A percentile compares a stretch with the other conserved stretches of the same genome.
These are phyloP conservation scores for Sparidentex hasta DNA, from an alignment of 2,797 vertebrate genomes.

Conservation along the genomic window DNA sequence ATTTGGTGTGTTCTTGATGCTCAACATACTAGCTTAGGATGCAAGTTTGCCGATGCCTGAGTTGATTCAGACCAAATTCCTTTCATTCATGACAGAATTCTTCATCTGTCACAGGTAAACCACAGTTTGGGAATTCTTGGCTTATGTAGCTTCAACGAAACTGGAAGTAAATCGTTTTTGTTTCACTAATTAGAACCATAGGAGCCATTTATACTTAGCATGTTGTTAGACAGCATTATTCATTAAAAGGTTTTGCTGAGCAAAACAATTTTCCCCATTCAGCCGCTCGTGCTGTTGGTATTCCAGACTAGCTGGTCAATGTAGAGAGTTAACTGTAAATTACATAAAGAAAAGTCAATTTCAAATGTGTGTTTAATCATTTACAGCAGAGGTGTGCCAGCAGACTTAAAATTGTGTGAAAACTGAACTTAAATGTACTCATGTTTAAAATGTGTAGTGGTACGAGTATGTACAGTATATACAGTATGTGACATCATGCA, in stretches of 20 bases:
- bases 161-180: background rate
- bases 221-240: background rate
- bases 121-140: background rate
- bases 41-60: background rate
- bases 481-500: background rate
- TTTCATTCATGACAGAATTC: background rate
- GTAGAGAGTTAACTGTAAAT: background rate
- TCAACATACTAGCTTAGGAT: background rate
- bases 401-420: slow-evolving; percentile 6
- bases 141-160: background rate
- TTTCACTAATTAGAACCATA: background rate
- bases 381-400: background rate
- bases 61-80: background rate
- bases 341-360: background rate
- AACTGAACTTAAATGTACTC: slow-evolving; percentile 8
- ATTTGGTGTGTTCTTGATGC: background rate
- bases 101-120: background rate
- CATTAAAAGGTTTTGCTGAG: background rate
- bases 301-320: background rate
- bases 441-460: slow-evolving; percentile 11
- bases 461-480: background rate
- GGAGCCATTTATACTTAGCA: slow-evolving; percentile 5
- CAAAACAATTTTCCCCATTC: background rate
- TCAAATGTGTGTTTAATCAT: background rate
- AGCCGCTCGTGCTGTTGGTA: background rate